Conservation (phyloP, 2,113 vertebrate genomes). For the Rallus limicola region DNA sequence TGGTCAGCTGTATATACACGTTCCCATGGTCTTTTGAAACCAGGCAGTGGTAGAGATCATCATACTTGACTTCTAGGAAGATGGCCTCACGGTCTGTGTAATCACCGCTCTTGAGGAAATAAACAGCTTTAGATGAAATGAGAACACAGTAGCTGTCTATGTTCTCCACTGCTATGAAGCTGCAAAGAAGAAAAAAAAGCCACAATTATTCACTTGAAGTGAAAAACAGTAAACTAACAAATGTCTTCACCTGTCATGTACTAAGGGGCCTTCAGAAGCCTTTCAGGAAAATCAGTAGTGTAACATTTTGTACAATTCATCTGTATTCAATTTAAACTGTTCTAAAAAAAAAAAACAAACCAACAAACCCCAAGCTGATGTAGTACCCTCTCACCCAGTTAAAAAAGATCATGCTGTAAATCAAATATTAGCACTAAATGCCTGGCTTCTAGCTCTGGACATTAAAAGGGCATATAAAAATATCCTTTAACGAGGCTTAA, state of each 20-base stretch:
- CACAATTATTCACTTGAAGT: not conserved
- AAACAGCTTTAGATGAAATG: slow-evolving; percentile 95
- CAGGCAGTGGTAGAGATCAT: slow-evolving; percentile 96
- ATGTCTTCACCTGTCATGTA: not conserved
- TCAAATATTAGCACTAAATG: not conserved
- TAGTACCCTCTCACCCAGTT: not conserved
- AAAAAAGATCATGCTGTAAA: not conserved
- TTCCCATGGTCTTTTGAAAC: slow-evolving; percentile 95
- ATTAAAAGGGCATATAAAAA: not conserved
- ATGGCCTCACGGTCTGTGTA: slow-evolving; percentile 90
- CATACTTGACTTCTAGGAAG: slow-evolving; percentile 96
- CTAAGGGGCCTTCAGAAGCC: not conserved
- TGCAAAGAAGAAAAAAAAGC: slow-evolving; percentile 4
- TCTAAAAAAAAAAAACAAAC: not conserved
- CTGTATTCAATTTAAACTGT: not conserved
- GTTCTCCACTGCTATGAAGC: slow-evolving; percentile 94
- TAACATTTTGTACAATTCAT: not conserved
- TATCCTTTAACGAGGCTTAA: not conserved
- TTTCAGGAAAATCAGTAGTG: not conserved
- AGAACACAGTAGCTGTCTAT: slow-evolving; percentile 93
- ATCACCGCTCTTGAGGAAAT: slow-evolving; percentile 90
- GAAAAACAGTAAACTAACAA: not conserved
- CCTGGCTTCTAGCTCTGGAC: not conserved
- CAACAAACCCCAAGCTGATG: not conserved
- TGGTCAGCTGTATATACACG: slow-evolving; percentile 94